Evolutionary conservation across 2,888 invertebrate species (phyloP).

Genomic region (Entomobrya proxima): DNA sequence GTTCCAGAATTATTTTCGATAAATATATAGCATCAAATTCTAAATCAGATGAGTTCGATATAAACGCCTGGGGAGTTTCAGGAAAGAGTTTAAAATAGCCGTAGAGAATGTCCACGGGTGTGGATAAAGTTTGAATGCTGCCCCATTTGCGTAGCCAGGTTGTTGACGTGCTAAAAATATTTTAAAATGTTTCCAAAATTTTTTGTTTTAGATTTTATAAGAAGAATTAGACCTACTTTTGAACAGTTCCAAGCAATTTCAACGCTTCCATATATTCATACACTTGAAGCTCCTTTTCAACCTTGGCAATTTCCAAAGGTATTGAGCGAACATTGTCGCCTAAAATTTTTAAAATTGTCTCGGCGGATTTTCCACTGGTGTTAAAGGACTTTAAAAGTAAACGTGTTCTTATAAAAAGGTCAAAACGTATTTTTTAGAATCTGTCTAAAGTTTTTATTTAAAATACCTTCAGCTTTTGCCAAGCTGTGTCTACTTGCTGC

Average conservation of each 20-base stretch:
- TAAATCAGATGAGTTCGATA: constrained; percentile 68
- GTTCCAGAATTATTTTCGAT: constrained; percentile 72
- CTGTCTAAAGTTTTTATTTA: no score
- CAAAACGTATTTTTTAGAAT: no score
- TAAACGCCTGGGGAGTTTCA: constrained; percentile 74
- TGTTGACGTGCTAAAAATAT: constrained; percentile 64
- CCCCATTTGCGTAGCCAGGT: constrained; percentile 73
- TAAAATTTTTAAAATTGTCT: no score
- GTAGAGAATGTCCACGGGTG: constrained; percentile 73
- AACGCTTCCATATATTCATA: constrained; percentile 74
- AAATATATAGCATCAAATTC: constrained; percentile 72
- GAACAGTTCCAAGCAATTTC: constrained; percentile 71
- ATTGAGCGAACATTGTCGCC: no score
- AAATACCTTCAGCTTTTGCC: no score
- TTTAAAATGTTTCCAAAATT: no score
- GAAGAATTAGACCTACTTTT: no score
- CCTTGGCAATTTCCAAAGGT: constrained; percentile 69
- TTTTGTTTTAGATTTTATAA: no score
- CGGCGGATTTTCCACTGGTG: no score
- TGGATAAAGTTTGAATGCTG: constrained; percentile 70
- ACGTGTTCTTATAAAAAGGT: no score
- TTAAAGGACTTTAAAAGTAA: no score
- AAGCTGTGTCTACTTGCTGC: no score
- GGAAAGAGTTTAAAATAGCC: constrained; percentile 75
- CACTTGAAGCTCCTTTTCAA: constrained; percentile 71